phyloP scores from a whole-genome alignment of 1,140 invertebrate genomes.

The Bombus cullumanus region DNA sequence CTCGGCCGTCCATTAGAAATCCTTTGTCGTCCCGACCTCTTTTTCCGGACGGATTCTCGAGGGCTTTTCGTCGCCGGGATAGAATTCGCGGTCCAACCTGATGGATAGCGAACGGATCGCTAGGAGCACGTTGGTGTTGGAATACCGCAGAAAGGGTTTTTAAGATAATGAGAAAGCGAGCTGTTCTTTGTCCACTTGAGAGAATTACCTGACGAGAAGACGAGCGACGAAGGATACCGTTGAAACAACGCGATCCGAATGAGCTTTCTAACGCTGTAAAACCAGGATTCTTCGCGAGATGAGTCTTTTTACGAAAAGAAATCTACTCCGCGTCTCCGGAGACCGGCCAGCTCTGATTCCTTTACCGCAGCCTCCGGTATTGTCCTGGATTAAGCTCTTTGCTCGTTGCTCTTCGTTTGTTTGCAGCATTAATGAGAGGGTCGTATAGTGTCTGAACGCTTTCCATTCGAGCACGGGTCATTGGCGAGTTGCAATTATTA shows the following conservation, averaged over 20 bases:
- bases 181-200: slow-evolving; percentile 40
- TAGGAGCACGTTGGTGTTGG: neutral
- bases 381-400: slow-evolving; percentile 49
- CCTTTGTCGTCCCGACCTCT: slow-evolving; percentile 77
- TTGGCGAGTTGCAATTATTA: neutral
- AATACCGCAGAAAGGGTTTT: neutral
- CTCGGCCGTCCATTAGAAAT: slow-evolving; percentile 77
- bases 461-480: neutral
- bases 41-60: slow-evolving; percentile 65
- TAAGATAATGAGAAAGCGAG: slow-evolving; percentile 35
- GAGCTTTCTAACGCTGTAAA: slow-evolving; percentile 23
- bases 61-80: slow-evolving; percentile 28
- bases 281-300: slow-evolving; percentile 33
- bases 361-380: slow-evolving; percentile 21
- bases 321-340: slow-evolving; percentile 22
- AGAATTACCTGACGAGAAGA: slow-evolving; percentile 23
- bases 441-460: neutral
- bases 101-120: neutral
- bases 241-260: neutral
- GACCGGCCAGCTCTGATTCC: neutral
- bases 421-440: neutral
- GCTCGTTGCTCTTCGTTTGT: neutral
- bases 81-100: slow-evolving; percentile 29
- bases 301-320: slow-evolving; percentile 29
- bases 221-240: slow-evolving; percentile 1